Conservation (phyloP, 2,113 vertebrate genomes). For the Arvicanthis niloticus region DNA sequence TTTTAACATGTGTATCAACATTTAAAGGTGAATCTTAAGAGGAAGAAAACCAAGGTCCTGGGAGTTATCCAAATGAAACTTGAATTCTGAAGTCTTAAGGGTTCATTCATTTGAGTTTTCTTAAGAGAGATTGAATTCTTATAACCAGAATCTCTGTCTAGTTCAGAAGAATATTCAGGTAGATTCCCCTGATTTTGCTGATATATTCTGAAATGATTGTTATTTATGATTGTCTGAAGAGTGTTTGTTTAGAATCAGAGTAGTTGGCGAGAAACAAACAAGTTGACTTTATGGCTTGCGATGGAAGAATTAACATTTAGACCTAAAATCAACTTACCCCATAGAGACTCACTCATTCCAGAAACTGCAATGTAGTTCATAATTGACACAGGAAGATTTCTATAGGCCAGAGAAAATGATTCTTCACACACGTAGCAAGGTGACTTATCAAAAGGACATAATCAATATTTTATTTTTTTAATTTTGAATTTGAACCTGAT, state of each 20-base stretch:
- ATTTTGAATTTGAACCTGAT: not conserved
- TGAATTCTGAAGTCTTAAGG: not conserved
- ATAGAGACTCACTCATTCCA: rapidly evolving
- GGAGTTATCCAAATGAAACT: not conserved
- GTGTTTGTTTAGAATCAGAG: not conserved
- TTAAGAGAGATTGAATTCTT: not conserved
- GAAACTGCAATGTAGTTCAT: not conserved
- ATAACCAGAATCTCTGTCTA: not conserved
- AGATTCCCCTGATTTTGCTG: not conserved
- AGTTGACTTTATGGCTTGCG: not conserved
- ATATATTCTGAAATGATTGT: not conserved
- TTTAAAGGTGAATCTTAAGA: not conserved
- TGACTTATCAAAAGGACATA: not conserved
- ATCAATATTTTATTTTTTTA: not conserved
- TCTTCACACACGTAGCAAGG: not conserved
- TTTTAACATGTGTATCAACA: not conserved
- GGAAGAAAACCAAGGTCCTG: not conserved
- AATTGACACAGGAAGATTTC: not conserved
- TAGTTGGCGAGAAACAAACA: not conserved
- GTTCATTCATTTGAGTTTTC: not conserved
- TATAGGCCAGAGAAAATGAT: not conserved
- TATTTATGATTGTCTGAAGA: not conserved
- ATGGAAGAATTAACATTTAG: not conserved
- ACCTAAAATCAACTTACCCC: not conserved
- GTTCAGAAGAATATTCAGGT: too few species aligned